Evolutionary conservation across 1,140 invertebrate species (phyloP).

Genomic region (Drosophila teissieri): DNA sequence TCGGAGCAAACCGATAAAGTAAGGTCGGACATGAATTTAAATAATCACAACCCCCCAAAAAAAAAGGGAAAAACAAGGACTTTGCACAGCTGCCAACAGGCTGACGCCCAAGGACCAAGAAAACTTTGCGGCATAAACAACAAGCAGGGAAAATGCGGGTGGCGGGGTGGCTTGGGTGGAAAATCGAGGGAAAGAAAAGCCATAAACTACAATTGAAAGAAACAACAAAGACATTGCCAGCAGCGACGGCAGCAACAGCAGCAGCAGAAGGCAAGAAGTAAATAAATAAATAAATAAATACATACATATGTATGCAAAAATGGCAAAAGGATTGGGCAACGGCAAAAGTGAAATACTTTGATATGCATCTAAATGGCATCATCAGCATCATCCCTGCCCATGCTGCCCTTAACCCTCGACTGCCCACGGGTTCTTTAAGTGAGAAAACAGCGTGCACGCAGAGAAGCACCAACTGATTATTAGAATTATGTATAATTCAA

Average conservation of each 20-base stretch:
- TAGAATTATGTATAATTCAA: no score
- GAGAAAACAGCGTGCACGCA: slow-evolving; percentile 19
- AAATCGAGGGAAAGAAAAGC: slow-evolving; percentile 32
- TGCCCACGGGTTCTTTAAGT: slow-evolving; percentile 32
- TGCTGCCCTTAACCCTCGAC: slow-evolving; percentile 12
- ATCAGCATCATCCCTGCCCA: slow-evolving; percentile 63
- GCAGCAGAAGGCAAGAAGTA: slow-evolving; percentile 31
- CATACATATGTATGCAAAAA: slow-evolving; percentile 65
- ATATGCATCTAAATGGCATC: slow-evolving; percentile 82
- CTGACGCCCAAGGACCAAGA: slow-evolving; percentile 62
- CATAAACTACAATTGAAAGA: slow-evolving; percentile 75
- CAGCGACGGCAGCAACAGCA: slow-evolving; percentile 30
- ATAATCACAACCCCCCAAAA: slow-evolving; percentile 57
- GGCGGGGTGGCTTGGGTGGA: background rate
- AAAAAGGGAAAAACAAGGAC: slow-evolving; percentile 11
- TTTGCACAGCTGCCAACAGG: slow-evolving; percentile 56
- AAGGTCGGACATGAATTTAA: slow-evolving; percentile 47
- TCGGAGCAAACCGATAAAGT: slow-evolving; percentile 27
- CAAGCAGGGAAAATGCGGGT: slow-evolving; percentile 27
- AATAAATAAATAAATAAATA: slow-evolving; percentile 71
- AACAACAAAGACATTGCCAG: slow-evolving; percentile 41
- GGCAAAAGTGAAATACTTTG: slow-evolving; percentile 79
- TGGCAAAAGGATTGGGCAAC: slow-evolving; percentile 75
- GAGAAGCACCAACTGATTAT: no score
- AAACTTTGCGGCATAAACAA: slow-evolving; percentile 73